Evolutionary conservation across 64 coral and sea anemone species (phyloP), one percentile per base, ranked within the genome.

Genomic region (Orbicella faveolata): DNA sequence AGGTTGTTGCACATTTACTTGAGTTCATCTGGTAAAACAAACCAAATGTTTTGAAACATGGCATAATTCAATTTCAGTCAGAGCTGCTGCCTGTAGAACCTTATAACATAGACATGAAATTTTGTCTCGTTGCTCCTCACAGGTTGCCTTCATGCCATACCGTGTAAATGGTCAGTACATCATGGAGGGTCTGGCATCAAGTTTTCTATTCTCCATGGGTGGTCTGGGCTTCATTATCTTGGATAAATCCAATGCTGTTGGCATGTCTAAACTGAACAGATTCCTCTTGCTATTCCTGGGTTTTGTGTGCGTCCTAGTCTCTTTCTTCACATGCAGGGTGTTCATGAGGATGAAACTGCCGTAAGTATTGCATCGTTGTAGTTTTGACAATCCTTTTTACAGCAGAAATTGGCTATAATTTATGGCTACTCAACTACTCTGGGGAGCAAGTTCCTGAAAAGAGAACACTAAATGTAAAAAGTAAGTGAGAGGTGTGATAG

Each of bases 111-210:
- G 16, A 79, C 12, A 23, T 30, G 19, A 51, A 0, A 26, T 70
- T 26, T 70, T 70, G 67, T 70, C 2, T 70, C 30, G 9, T 70
- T 23, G 65, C 52, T 61, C 2, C 76, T 11, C 1, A 34, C 44
- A 99, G 97, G 97, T 99, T 93, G 97, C 97, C 41, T 99, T 99
- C 64, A 99, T 99, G 97, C 97, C 97, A 23, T 99, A 99, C 64
- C 91, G 97, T 78, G 97, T 99, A 8, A 99, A 99, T 81, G 97
- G 97, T 34, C 97, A 99, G 35, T 99, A 99, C 91, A 99, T 99
- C 80, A 99, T 99, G 97, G 97, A 99, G 63, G 97, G 97, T 16
- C 57, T 99, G 36, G 97, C 97, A 9, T 95, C 97, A 30, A 99
- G 97, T 61, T 99, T 99, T 44, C 80, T 99, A 20, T 99, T 99